Evolutionary conservation across 2,888 invertebrate genomes (phyloP).

Genomic region (Halocaridina rubra): DNA sequence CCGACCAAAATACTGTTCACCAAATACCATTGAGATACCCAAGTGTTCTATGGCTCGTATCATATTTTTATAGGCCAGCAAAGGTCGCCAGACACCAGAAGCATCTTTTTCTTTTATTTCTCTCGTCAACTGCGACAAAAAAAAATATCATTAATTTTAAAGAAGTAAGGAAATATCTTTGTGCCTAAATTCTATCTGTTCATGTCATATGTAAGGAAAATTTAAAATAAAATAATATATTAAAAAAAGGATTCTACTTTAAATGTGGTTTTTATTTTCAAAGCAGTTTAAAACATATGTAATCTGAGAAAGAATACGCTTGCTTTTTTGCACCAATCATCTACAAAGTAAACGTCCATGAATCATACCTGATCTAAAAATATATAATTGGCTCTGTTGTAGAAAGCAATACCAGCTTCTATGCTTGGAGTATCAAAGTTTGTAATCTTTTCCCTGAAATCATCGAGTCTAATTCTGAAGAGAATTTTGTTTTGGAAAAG

Average conservation of each 20-base stretch:
- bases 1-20: constrained; percentile 64
- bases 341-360: background rate
- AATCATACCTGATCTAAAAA: constrained; percentile 67
- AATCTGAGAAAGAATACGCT: no score
- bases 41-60: constrained; percentile 70
- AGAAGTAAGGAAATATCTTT: no score
- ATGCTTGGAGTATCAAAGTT: constrained; percentile 55
- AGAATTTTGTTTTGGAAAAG: constrained; percentile 58
- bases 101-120: constrained; percentile 60
- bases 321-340: background rate
- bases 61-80: constrained; percentile 71
- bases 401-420: constrained; percentile 66
- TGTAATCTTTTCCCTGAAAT: constrained; percentile 56
- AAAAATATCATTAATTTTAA: no score
- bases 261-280: no score
- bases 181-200: no score
- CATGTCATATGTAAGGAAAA: no score
- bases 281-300: no score
- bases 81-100: constrained; percentile 65
- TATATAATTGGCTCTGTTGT: constrained; percentile 67
- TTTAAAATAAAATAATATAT: no score
- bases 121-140: constrained; percentile 34
- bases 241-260: no score
- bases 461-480: constrained; percentile 55
- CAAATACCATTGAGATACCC: constrained; percentile 70